Percentiles rank a stretch among this genome's conserved stretches.
Evolutionary conservation across 1,140 invertebrate genomes (phyloP).

Genomic region (Sitobion miscanthi): DNA sequence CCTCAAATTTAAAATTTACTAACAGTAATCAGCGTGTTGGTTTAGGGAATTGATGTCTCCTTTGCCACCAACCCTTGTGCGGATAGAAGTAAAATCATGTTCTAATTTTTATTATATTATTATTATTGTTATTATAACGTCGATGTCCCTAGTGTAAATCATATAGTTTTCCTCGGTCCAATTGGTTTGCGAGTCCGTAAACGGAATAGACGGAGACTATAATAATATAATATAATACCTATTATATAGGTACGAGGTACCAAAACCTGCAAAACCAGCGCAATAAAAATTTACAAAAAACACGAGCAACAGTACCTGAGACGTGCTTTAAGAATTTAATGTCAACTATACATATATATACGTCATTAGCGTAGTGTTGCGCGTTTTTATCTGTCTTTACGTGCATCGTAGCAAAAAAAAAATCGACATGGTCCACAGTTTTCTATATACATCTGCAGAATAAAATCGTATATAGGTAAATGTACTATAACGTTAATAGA

Average conservation of each 20-base stretch:
- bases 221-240: not conserved
- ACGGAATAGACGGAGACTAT: not conserved
- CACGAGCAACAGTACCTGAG: conserved; percentile 29
- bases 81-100: not conserved
- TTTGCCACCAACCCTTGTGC: not conserved
- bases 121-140: not conserved
- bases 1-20: not conserved
- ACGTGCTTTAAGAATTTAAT: conserved; percentile 26
- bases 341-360: not conserved
- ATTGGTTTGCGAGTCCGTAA: not conserved
- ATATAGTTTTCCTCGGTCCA: conserved; percentile 17
- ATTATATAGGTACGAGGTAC: not conserved
- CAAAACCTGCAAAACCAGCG: not conserved
- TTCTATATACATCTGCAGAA: not conserved
- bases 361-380: conserved; percentile 24
- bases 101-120: not conserved
- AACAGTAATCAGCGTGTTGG: not conserved
- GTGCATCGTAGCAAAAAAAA: not conserved
- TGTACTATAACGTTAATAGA: not conserved
- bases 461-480: not conserved
- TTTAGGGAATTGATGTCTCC: not conserved
- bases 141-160: not conserved
- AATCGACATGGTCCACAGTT: not conserved
- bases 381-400: not conserved
- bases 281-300: not conserved